These are phyloP conservation scores for Desoria tigrina DNA, from an alignment of 2,888 invertebrate genomes.

Conservation along the genomic window DNA sequence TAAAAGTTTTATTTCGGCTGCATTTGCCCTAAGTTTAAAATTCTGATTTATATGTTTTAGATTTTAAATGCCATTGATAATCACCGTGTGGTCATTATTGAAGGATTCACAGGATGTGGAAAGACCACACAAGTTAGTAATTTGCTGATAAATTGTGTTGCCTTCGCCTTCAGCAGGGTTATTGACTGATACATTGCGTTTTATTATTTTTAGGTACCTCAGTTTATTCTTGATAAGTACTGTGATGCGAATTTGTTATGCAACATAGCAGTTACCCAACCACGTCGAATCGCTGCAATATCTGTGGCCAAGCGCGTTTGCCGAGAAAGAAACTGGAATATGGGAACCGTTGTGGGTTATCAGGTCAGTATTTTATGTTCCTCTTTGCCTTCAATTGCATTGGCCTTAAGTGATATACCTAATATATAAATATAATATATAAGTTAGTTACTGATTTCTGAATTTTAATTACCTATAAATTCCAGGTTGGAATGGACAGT, in stretches of 20 bases:
- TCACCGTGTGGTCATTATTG: slow-evolving; percentile 43
- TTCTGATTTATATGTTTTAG: slow-evolving; percentile 19
- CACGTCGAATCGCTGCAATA: slow-evolving; percentile 89
- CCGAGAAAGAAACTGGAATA: slow-evolving; percentile 78
- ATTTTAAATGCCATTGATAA: slow-evolving; percentile 43
- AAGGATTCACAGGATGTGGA: slow-evolving; percentile 91
- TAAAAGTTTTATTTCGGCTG: too few species aligned
- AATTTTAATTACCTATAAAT: not conserved
- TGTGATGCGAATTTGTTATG: slow-evolving; percentile 67
- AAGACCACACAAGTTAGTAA: slow-evolving; percentile 74
- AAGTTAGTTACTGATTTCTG: too few species aligned
- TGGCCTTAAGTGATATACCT: too few species aligned
- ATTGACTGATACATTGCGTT: too few species aligned
- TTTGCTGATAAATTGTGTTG: too few species aligned
- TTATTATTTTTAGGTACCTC: slow-evolving; percentile 73
- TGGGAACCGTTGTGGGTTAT: slow-evolving; percentile 83
- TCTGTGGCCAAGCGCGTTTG: slow-evolving; percentile 84
- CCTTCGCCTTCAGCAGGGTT: too few species aligned
- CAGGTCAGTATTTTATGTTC: slow-evolving; percentile 64
- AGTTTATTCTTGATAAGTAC: slow-evolving; percentile 81
- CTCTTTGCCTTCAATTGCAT: too few species aligned
- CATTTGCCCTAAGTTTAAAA: too few species aligned
- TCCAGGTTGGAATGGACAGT: slow-evolving; percentile 69
- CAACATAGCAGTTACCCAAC: slow-evolving; percentile 90
- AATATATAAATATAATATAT: too few species aligned